phyloP scores from a whole-genome alignment of 92 coral and sea anemone genomes.

The Zoanthus sociatus region DNA sequence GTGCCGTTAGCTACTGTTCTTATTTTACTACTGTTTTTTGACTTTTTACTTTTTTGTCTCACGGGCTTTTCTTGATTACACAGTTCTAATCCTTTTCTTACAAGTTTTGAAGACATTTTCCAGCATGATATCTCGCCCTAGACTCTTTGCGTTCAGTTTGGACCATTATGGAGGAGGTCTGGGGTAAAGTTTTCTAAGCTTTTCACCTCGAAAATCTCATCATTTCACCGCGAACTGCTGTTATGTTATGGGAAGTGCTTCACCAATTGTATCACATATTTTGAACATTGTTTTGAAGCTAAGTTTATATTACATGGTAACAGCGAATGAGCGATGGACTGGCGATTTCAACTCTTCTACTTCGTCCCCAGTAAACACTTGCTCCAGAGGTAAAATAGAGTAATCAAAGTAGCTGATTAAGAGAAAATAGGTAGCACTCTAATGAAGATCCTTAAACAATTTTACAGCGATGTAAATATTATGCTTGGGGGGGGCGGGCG shows the following conservation, averaged over 20 bases:
- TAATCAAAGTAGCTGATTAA: no score
- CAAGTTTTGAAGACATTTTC: slow-evolving; percentile 88
- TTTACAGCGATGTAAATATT: no score
- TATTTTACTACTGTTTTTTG: slow-evolving; percentile 22
- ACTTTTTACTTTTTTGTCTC: slow-evolving; percentile 14
- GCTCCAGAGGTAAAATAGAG: neutral
- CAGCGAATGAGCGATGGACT: neutral
- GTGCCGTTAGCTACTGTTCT: neutral
- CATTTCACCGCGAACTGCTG: no score
- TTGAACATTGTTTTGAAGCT: neutral
- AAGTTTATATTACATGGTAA: neutral
- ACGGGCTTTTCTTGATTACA: slow-evolving; percentile 53
- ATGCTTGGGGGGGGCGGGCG: no score
- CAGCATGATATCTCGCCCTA: neutral
- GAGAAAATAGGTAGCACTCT: neutral
- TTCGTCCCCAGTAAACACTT: neutral
- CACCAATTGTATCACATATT: neutral
- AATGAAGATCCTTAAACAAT: neutral
- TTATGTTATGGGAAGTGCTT: neutral
- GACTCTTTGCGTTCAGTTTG: no score
- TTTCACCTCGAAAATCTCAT: no score
- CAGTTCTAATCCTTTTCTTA: slow-evolving; percentile 84
- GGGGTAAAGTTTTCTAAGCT: neutral
- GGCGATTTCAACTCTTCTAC: neutral
- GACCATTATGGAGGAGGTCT: neutral